Evolutionary conservation across 2,888 invertebrate species (phyloP).

Genomic region (Caenorhabditis sp.): DNA sequence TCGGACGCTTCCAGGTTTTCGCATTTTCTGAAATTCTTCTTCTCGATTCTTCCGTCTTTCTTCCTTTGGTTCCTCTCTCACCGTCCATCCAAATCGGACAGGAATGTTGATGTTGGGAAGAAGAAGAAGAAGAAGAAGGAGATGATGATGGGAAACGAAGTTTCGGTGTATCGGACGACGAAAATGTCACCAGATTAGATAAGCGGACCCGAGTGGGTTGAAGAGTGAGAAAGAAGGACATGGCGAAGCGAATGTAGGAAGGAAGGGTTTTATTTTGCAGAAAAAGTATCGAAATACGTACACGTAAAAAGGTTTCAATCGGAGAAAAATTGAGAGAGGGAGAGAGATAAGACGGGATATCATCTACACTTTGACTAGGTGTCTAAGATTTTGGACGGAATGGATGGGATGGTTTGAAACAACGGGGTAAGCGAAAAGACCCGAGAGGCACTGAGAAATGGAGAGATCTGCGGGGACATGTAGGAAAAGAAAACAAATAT

Average conservation of each 20-base stretch:
- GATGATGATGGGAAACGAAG: constrained; percentile 18
- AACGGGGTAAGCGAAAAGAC: constrained; percentile 13
- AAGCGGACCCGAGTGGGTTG: constrained; percentile 18
- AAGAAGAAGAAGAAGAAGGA: too few species aligned
- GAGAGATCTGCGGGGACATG: constrained; percentile 48
- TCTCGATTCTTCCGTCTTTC: neutral
- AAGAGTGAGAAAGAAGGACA: constrained; percentile 12
- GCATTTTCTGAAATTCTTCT: constrained; percentile 8
- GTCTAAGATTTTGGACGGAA: constrained; percentile 14
- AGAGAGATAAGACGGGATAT: neutral
- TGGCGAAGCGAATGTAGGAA: constrained; percentile 10
- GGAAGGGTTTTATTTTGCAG: constrained; percentile 46
- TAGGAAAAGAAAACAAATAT: constrained; percentile 27
- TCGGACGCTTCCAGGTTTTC: constrained; percentile 1
- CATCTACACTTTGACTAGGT: constrained; percentile 41
- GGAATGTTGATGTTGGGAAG: constrained; percentile 51
- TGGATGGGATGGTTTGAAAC: neutral
- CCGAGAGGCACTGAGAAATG: constrained; percentile 27
- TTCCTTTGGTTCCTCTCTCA: neutral
- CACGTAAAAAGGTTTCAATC: constrained; percentile 33
- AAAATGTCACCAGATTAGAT: constrained; percentile 53
- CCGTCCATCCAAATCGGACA: constrained; percentile 25
- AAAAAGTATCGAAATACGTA: constrained; percentile 42
- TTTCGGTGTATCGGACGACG: constrained; percentile 25
- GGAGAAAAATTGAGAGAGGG: constrained; percentile 19